Conservation (phyloP, 2,888 invertebrate genomes). For the Aleiodes alternator region DNA sequence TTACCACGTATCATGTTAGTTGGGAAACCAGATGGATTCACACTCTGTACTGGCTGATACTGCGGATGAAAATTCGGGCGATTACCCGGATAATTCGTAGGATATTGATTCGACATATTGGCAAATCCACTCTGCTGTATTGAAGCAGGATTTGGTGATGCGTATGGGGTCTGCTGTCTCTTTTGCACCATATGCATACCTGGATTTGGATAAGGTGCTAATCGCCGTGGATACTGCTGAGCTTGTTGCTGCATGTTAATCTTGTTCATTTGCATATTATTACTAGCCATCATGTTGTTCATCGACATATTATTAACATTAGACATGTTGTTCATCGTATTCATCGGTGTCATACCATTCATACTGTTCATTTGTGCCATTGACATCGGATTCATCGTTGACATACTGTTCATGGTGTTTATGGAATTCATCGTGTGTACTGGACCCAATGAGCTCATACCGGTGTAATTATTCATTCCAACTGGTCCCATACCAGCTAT, state of each 20-base stretch:
- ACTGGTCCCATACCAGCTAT: slow-evolving; percentile 80
- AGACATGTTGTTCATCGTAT: slow-evolving; percentile 74
- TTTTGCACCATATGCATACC: slow-evolving; percentile 91
- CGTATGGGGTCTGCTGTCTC: slow-evolving; percentile 76
- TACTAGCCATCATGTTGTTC: slow-evolving; percentile 81
- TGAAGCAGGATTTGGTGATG: slow-evolving; percentile 71
- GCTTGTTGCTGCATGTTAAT: slow-evolving; percentile 82
- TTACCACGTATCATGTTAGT: slow-evolving; percentile 77
- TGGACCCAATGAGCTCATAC: slow-evolving; percentile 81
- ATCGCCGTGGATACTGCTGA: slow-evolving; percentile 84
- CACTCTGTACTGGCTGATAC: slow-evolving; percentile 77
- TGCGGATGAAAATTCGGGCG: slow-evolving; percentile 79
- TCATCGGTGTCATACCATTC: slow-evolving; percentile 82
- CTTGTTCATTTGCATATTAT: slow-evolving; percentile 80
- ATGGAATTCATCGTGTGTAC: slow-evolving; percentile 79
- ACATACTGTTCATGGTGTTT: slow-evolving; percentile 80
- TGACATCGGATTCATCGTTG: slow-evolving; percentile 80
- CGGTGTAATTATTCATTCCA: slow-evolving; percentile 82
- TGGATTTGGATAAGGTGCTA: slow-evolving; percentile 91
- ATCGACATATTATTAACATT: slow-evolving; percentile 76
- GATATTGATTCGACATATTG: slow-evolving; percentile 64
- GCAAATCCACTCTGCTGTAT: slow-evolving; percentile 77
- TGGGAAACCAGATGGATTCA: slow-evolving; percentile 66
- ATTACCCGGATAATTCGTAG: slow-evolving; percentile 55
- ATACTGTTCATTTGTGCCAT: slow-evolving; percentile 78